Evolutionary conservation across 2,113 vertebrate species (phyloP), one percentile per base, ranked within the genome.

Genomic region (Pseudorhombus dupliciocellatus): DNA sequence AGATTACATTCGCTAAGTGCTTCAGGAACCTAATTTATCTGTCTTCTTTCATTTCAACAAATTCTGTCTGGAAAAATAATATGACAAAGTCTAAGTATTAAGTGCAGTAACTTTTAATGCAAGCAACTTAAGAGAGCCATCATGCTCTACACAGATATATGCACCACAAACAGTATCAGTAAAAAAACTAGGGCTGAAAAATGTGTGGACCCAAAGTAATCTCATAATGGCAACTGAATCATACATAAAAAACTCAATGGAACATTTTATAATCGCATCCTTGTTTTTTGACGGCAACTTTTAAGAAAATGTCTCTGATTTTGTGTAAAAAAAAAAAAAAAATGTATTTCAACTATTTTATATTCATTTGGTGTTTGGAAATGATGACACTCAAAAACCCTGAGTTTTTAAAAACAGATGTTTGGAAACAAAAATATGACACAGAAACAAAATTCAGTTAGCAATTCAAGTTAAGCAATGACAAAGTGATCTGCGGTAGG

Each of bases 191-290:
- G 1, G 21, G 22, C 34, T 28, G 26, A 2, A 28, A 59, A 66
- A 11, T 50, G 1, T n/a, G 50, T 61, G 68, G 10, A 72, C 15
- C 4, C 14, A 22, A 77, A 76, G 75, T 63, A 85, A 87, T 84
- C 77, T 88, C 66, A 81, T 28, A 21, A 46, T 61, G 69, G 77
- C 73, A 79, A 71, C 26, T 28, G 40, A 57, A 62, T 61, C 42
- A 15, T 56, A 51, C 4, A 18, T 42, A 44, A 24, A 16, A 8
- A 25, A 42, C 1, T 1, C 1, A 5, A 15, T 9, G 51, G 9
- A 34, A 62, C 20, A 58, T 26, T 7, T 16, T 20, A 56, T 58
- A 0, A 25, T 20, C 31, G 4, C 18, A 40, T 55, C 2, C 11
- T 4, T 18, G 50, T n/a, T 21, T 62, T 57, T 11, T 42, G 1